A percentile compares a stretch with the other conserved stretches of the same genome.
Evolutionary conservation across 2,797 vertebrate species (phyloP).

Genomic region (Myoxocephalus aenaeus): DNA sequence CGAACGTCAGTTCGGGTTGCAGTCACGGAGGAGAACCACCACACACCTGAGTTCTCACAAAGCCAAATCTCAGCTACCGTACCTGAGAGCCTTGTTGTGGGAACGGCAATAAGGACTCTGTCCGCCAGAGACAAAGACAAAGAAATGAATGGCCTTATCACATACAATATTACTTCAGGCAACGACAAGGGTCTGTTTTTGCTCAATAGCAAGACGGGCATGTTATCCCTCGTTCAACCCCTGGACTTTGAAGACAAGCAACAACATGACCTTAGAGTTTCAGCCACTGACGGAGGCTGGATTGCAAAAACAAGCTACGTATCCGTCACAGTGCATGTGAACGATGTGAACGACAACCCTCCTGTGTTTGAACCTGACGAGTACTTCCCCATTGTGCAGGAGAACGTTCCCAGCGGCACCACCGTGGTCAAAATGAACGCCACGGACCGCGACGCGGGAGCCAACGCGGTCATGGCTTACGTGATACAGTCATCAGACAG

Average conservation of each 20-base stretch:
- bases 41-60: slow-evolving; percentile 98
- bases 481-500: slow-evolving; percentile 96
- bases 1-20: slow-evolving; percentile 86
- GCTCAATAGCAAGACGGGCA: slow-evolving; percentile 91
- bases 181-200: slow-evolving; percentile 90
- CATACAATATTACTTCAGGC: slow-evolving; percentile 91
- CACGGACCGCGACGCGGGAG: slow-evolving; percentile 90
- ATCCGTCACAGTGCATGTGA: slow-evolving; percentile 88
- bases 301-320: slow-evolving; percentile 93
- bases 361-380: slow-evolving; percentile 91
- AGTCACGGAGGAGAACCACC: slow-evolving; percentile 97
- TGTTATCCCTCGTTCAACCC: slow-evolving; percentile 86
- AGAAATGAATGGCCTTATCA: slow-evolving; percentile 94
- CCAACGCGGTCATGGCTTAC: slow-evolving; percentile 93
- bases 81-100: slow-evolving; percentile 92
- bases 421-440: slow-evolving; percentile 93
- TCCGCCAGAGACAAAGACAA: slow-evolving; percentile 96
- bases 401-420: slow-evolving; percentile 98
- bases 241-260: slow-evolving; percentile 92
- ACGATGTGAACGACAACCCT: slow-evolving; percentile 96
- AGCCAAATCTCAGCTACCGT: slow-evolving; percentile 90
- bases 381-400: slow-evolving; percentile 92
- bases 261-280: slow-evolving; percentile 91
- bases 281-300: slow-evolving; percentile 95
- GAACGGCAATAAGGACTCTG: slow-evolving; percentile 88